Conservation (phyloP, 2,113 vertebrate genomes). For the Poicephalus meyeri region DNA sequence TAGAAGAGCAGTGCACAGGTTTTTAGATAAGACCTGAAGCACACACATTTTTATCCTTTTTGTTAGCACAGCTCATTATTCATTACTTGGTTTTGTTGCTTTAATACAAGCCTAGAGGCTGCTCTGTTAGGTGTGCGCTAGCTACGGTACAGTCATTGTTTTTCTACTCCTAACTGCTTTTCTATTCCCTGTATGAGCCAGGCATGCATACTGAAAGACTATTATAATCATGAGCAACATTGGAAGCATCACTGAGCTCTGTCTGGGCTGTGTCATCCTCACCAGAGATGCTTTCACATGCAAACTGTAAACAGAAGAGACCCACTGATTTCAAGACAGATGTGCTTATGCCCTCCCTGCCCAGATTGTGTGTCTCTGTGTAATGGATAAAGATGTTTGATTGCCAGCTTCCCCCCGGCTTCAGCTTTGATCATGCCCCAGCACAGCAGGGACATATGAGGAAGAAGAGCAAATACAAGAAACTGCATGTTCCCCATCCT, state of each 20-base stretch:
- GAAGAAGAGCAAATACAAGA: not conserved
- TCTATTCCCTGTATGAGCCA: fast-evolving
- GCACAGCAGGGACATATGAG: fast-evolving
- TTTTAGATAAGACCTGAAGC: not conserved
- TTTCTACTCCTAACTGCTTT: not conserved
- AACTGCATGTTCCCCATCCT: not conserved
- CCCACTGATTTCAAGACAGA: not conserved
- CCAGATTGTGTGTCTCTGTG: not conserved
- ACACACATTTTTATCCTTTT: not conserved
- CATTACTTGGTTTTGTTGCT: not conserved
- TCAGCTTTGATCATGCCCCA: not conserved
- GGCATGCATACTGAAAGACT: not conserved
- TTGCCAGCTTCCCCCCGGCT: not conserved
- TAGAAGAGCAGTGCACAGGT: not conserved
- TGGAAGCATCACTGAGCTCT: not conserved
- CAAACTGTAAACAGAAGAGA: not conserved
- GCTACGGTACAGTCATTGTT: not conserved
- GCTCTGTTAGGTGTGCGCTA: not conserved
- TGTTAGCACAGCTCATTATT: not conserved
- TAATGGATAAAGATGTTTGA: not conserved
- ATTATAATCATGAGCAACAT: not conserved
- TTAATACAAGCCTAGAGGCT: not conserved
- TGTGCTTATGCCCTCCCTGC: not conserved
- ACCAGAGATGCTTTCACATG: not conserved
- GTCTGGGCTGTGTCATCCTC: not conserved